phyloP scores from a whole-genome alignment of 2,797 vertebrate species.

The Gorsachius magnificus region DNA sequence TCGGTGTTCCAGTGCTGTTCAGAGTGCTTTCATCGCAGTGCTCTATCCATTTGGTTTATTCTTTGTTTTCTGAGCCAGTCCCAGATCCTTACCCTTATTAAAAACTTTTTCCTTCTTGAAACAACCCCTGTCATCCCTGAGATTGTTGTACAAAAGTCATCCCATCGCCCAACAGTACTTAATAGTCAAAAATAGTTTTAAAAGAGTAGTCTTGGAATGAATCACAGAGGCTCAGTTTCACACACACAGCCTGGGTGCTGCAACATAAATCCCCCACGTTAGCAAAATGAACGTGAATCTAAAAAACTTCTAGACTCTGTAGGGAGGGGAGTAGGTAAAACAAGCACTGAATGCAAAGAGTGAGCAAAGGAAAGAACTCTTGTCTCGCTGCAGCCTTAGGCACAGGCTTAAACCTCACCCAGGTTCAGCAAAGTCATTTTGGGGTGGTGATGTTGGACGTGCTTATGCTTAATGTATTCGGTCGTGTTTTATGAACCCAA shows the following conservation, averaged over 20 bases:
- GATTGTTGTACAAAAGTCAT: neutral
- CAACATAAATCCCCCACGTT: neutral
- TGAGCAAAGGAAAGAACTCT: neutral
- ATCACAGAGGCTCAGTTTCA: neutral
- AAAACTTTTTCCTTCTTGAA: neutral
- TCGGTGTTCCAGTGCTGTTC: neutral
- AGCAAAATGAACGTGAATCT: neutral
- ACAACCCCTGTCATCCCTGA: neutral
- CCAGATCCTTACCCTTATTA: neutral
- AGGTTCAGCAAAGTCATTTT: neutral
- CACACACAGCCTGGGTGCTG: neutral
- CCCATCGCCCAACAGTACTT: too few relatives aligned
- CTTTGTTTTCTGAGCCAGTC: neutral
- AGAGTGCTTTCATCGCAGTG: neutral
- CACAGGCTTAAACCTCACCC: neutral
- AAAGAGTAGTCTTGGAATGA: neutral
- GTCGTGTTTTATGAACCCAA: neutral
- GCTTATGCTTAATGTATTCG: neutral
- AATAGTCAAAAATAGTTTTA: neutral
- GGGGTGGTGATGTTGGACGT: fast-evolving
- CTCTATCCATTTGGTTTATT: neutral
- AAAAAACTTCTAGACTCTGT: neutral
- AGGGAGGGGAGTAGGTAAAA: neutral
- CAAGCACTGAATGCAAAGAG: neutral
- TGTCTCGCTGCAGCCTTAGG: neutral